A percentile compares a stretch with the other conserved stretches of the same genome.
phyloP scores from a whole-genome alignment of 1,140 invertebrate species.

The Aethina tumida region DNA sequence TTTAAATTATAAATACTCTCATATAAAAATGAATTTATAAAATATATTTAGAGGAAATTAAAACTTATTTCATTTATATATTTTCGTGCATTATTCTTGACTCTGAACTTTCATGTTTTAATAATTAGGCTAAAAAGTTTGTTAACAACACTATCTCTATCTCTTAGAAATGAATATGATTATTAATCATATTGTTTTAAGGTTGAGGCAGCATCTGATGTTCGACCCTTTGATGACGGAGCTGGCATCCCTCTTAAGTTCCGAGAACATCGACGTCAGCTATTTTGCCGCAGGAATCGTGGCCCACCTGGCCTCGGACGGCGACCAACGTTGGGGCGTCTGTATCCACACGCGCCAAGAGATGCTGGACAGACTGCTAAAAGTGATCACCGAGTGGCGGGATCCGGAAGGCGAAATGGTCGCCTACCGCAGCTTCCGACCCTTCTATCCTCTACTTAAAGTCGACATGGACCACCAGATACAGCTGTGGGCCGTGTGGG shows the following conservation, averaged over 20 bases:
- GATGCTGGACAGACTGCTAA: constrained; percentile 46
- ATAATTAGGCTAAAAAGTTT: too few species aligned
- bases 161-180: too few species aligned
- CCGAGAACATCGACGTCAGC: constrained; percentile 65
- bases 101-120: too few species aligned
- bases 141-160: too few species aligned
- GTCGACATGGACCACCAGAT: constrained; percentile 53
- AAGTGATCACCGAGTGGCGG: constrained; percentile 57
- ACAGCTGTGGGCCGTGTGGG: constrained; percentile 77
- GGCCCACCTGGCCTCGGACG: constrained; percentile 62
- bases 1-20: too few species aligned
- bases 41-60: too few species aligned
- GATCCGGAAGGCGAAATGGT: constrained; percentile 73
- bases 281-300: constrained; percentile 79
- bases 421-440: constrained; percentile 71
- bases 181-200: too few species aligned
- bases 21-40: too few species aligned
- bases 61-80: too few species aligned
- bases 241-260: constrained; percentile 48
- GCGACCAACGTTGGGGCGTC: constrained; percentile 42
- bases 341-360: constrained; percentile 35
- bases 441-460: constrained; percentile 61
- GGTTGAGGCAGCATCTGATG: constrained; percentile 46
- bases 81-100: too few species aligned
- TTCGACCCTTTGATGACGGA: constrained; percentile 52